Evolutionary conservation across 2,888 invertebrate species (phyloP), one percentile per base, ranked within the genome.

Genomic region (Dastarcus helophoroides): DNA sequence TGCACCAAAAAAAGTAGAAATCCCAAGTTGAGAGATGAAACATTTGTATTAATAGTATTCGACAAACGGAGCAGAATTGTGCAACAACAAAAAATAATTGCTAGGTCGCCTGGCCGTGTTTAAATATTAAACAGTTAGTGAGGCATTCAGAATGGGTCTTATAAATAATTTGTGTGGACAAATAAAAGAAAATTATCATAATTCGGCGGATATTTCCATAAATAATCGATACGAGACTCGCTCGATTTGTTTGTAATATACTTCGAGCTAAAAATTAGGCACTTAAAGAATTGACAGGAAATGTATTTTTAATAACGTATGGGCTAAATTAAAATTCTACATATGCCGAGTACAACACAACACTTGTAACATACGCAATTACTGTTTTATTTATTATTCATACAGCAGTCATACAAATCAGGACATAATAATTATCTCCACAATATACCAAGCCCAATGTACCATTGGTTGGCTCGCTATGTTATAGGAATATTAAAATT

Each of bases 321-420:
- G 26, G 27, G 16, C 33, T 31, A 23, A 36, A 46, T 46, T 42
- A 40, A 42, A 40, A 46, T 46, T 46, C 44, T 26, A 31, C 29
- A 26, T 30, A 33, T 29, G 42, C 42, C 26, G 28, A 38, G 36
- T 35, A 43, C 40, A 35, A 32, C 33, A 38, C 34, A 37, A 44
- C 43, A 40, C 43, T 41, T 43, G 41, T 40, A 40, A 40, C 41
- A 43, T 46, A 42, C 41, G 40, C 41, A 42, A 44, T 44, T 44
- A 43, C 39, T 35, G 33, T 28, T 40, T 43, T 35, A 38, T 43
- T 43, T 44, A 42, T 42, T 44, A 46, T 46, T 46, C 42, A 43
- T 37, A 34, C 36, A 39, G 38, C 33, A 44, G 37, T 42, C 36
- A 38, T 29, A 41, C 44, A 44, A 43, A 46, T 46, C 42, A 40